phyloP scores from a whole-genome alignment of 2,797 vertebrate genomes.

The Thalassophryne amazonica region DNA sequence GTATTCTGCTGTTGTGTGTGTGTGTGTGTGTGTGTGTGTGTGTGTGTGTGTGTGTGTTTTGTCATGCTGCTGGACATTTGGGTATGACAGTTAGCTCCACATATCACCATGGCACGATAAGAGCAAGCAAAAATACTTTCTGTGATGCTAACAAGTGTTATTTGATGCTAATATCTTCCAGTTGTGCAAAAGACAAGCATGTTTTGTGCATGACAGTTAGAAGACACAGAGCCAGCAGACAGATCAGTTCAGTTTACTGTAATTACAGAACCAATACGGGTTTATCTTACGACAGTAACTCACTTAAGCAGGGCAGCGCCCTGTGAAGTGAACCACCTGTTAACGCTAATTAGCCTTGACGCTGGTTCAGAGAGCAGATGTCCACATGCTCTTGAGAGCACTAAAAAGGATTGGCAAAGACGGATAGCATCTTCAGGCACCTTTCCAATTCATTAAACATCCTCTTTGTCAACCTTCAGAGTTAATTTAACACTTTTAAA shows the following conservation, averaged over 20 bases:
- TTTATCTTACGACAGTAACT: conserved; percentile 58
- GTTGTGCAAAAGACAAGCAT: too few species aligned
- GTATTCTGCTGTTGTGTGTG: too few species aligned
- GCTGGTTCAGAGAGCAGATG: conserved; percentile 55
- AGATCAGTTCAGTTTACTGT: conserved; percentile 48
- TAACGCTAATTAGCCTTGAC: conserved; percentile 52
- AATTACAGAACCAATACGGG: conserved; percentile 56
- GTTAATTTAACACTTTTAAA: conserved; percentile 33
- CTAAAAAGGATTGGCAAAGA: conserved; percentile 11
- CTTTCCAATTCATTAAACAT: conserved; percentile 37
- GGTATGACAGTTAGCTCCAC: too few species aligned
- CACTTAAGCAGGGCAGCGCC: conserved; percentile 60
- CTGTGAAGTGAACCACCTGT: conserved; percentile 54
- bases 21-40: too few species aligned
- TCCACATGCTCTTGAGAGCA: conserved; percentile 59
- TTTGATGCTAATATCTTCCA: too few species aligned
- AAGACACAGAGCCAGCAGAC: conserved; percentile 1
- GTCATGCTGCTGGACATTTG: too few species aligned
- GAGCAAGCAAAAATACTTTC: too few species aligned
- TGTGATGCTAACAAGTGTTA: too few species aligned
- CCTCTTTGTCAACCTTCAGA: conserved; percentile 33
- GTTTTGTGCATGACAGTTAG: not conserved
- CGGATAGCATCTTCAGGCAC: conserved; percentile 18
- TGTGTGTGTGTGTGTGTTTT: too few species aligned
- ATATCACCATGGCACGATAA: too few species aligned